Percentiles rank a stretch among this genome's conserved stretches.
Evolutionary conservation across 1,140 invertebrate species (phyloP).

Genomic region (Drosophila pandora): DNA sequence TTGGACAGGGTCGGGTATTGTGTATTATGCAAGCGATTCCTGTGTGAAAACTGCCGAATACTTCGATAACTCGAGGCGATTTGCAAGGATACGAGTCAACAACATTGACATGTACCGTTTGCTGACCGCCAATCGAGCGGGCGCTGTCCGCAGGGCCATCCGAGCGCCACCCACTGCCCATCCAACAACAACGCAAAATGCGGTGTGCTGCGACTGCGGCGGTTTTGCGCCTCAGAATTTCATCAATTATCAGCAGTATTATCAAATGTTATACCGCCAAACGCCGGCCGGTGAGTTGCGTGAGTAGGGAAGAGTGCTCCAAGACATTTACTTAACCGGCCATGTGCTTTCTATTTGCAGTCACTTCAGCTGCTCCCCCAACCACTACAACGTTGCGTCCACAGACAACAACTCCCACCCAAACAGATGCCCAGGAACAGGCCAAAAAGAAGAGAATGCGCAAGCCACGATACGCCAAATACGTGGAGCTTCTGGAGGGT

Average conservation of each 20-base stretch:
- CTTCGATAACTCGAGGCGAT: constrained; percentile 12
- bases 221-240: constrained; percentile 51
- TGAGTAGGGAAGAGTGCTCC: too few relatives aligned
- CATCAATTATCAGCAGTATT: constrained; percentile 73
- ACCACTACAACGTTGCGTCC: constrained; percentile 31
- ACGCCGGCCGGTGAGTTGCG: constrained; percentile 60
- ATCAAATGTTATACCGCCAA: constrained; percentile 70
- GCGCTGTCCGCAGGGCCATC: constrained; percentile 48
- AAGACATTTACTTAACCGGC: background rate
- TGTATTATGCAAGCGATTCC: constrained; percentile 49
- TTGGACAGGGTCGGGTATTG: constrained; percentile 23
- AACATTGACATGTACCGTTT: constrained; percentile 66
- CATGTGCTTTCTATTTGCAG: constrained; percentile 19
- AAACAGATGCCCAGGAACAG: constrained; percentile 49
- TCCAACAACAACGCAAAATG: constrained; percentile 33
- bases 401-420: constrained; percentile 69
- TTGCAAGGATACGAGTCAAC: constrained; percentile 15
- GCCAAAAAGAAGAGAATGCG: constrained; percentile 68
- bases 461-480: constrained; percentile 76
- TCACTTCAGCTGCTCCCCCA: constrained; percentile 13
- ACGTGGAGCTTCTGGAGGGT: constrained; percentile 79
- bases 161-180: constrained; percentile 42
- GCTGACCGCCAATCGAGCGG: constrained; percentile 52
- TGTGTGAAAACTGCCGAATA: constrained; percentile 45
- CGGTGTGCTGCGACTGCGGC: constrained; percentile 47